These are phyloP conservation scores for Protosalanx chinensis DNA, from an alignment of 2,797 vertebrate genomes.

Conservation along the genomic window DNA sequence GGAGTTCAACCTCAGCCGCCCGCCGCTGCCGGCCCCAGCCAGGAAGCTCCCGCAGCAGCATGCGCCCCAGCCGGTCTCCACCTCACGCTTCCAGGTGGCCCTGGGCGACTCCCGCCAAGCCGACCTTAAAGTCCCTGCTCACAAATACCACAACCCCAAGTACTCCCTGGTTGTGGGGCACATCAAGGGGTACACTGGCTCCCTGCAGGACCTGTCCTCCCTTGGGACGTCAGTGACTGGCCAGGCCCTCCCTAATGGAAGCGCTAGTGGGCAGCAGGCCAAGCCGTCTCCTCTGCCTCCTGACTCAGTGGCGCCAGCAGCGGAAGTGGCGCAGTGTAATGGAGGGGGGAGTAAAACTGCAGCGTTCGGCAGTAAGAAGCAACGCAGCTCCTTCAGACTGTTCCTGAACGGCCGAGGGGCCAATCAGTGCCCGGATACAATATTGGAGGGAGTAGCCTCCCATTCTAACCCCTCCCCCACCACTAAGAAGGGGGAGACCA, in stretches of 20 bases:
- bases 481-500: conserved; percentile 31
- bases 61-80: conserved; percentile 51
- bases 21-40: conserved; percentile 51
- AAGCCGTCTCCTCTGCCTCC: conserved; percentile 14
- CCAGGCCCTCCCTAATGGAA: conserved; percentile 19
- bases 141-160: conserved; percentile 94
- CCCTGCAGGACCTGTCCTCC: conserved; percentile 67
- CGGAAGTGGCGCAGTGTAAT: conserved; percentile 43
- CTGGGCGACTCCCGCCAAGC: conserved; percentile 54
- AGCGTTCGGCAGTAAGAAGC: conserved; percentile 35
- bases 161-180: conserved; percentile 86
- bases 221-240: conserved; percentile 32
- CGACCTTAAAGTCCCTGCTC: conserved; percentile 77
- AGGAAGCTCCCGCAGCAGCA: conserved; percentile 49
- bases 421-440: conserved; percentile 55
- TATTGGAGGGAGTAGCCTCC: conserved; percentile 49
- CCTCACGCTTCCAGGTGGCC: conserved; percentile 72
- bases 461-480: conserved; percentile 37
- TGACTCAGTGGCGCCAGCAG: background rate
- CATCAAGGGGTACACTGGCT: conserved; percentile 59
- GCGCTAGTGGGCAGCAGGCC: conserved; percentile 20
- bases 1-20: conserved; percentile 80
- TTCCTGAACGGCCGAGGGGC: conserved; percentile 64
- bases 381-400: conserved; percentile 67
- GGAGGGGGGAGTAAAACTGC: conserved; percentile 50